phyloP scores from a whole-genome alignment of 2,888 invertebrate species.

The Oscheius sp. region DNA sequence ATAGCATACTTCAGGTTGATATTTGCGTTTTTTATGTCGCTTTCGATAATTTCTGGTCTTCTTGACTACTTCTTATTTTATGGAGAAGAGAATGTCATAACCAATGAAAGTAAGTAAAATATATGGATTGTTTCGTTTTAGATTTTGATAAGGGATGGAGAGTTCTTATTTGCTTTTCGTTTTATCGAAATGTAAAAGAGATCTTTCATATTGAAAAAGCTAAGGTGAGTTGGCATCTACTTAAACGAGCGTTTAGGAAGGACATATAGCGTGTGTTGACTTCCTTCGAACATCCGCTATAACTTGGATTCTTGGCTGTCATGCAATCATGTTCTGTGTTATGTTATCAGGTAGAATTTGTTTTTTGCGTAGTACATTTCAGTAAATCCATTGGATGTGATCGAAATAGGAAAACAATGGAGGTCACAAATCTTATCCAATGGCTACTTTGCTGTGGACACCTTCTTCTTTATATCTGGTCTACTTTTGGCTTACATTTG shows the following conservation, averaged over 20 bases:
- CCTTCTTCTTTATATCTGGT: constrained; percentile 49
- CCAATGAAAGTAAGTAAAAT: background rate
- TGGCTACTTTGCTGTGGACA: constrained; percentile 43
- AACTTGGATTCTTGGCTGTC: constrained; percentile 45
- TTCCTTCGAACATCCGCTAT: constrained; percentile 43
- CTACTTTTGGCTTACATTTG: constrained; percentile 42
- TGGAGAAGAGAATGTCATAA: background rate
- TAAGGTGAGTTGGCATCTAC: background rate
- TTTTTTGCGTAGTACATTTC: background rate
- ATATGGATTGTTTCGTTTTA: background rate
- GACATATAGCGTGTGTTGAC: constrained; percentile 37
- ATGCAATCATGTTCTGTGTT: constrained; percentile 19
- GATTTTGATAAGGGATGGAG: constrained; percentile 23
- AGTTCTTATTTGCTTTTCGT: constrained; percentile 46
- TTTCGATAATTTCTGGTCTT: background rate
- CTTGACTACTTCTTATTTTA: background rate
- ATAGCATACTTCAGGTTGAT: background rate
- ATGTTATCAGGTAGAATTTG: constrained; percentile 8
- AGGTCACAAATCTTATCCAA: constrained; percentile 36
- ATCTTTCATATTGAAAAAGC: constrained; percentile 34
- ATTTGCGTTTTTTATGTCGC: background rate
- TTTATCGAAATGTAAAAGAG: constrained; percentile 48
- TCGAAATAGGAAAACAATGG: constrained; percentile 37
- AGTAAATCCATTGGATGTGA: constrained; percentile 47
- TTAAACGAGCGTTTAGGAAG: constrained; percentile 28